A percentile compares a stretch with the other conserved stretches of the same genome.
phyloP scores from a whole-genome alignment of 2,113 vertebrate genomes.

The Sphyrna mokarran region DNA sequence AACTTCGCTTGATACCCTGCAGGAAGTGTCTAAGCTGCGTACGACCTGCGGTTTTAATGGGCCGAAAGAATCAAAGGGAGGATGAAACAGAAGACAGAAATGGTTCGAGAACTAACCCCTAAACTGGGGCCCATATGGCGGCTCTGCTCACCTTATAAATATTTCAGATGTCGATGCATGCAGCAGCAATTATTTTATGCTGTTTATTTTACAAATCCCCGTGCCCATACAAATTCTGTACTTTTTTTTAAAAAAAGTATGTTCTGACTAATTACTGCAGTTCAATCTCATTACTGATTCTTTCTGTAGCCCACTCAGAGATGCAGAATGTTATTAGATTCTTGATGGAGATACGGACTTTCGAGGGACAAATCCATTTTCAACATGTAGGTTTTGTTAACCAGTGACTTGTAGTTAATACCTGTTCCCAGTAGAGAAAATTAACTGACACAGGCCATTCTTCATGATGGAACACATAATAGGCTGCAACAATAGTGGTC shows the following conservation, averaged over 20 bases:
- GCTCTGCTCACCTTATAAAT: constrained; percentile 56
- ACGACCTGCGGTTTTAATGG: background rate
- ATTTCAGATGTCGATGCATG: constrained; percentile 58
- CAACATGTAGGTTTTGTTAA: background rate
- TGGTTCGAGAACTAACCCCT: constrained; percentile 47
- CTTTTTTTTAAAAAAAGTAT: background rate
- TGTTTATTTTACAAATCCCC: constrained; percentile 46
- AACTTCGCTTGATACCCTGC: background rate
- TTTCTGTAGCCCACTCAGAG: background rate
- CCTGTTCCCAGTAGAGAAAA: constrained; percentile 7
- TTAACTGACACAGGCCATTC: background rate
- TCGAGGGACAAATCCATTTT: background rate
- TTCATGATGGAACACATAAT: background rate
- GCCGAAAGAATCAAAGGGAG: background rate
- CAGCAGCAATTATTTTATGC: constrained; percentile 53
- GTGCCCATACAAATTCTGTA: background rate
- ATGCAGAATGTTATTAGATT: background rate
- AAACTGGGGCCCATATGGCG: constrained; percentile 51
- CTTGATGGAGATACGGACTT: background rate
- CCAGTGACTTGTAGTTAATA: background rate
- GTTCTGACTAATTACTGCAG: background rate
- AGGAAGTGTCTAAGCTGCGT: background rate
- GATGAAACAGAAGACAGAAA: constrained; percentile 38
- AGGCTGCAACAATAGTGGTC: background rate
- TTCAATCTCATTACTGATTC: constrained; percentile 28